A percentile compares a stretch with the other conserved stretches of the same genome.
These are phyloP conservation scores for Cnemophilus loriae DNA, from an alignment of 2,113 vertebrate genomes.

Conservation along the genomic window DNA sequence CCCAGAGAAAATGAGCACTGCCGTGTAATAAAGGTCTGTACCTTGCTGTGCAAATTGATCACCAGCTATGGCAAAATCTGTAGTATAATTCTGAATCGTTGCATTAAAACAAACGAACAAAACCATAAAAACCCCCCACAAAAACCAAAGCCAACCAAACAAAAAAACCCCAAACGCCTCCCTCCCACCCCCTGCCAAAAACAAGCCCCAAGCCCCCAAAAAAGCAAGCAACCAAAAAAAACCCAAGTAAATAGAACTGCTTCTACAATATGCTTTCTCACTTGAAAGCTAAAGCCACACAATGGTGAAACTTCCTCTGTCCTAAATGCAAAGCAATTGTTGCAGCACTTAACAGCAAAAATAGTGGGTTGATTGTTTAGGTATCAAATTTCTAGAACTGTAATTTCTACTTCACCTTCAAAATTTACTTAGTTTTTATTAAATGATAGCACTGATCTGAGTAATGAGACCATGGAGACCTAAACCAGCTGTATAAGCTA, in stretches of 20 bases:
- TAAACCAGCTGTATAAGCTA: neutral
- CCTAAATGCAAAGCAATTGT: neutral
- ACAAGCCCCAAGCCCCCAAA: no score
- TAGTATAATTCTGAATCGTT: neutral
- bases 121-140: neutral
- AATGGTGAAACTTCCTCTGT: neutral
- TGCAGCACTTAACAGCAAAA: neutral
- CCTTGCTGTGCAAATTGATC: neutral
- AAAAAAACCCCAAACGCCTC: no score
- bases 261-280: neutral
- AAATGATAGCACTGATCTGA: neutral
- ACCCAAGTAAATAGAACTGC: fast-evolving
- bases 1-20: neutral
- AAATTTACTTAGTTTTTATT: neutral
- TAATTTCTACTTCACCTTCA: neutral
- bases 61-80: neutral
- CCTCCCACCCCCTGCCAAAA: fast-evolving
- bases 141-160: neutral
- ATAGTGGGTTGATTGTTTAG: neutral
- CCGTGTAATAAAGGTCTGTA: neutral
- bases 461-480: neutral
- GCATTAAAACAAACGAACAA: neutral
- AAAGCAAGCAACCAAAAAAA: neutral
- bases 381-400: neutral
- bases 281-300: neutral